Evolutionary conservation across 2,797 vertebrate species (phyloP).

Genomic region (Acanthis flammea): DNA sequence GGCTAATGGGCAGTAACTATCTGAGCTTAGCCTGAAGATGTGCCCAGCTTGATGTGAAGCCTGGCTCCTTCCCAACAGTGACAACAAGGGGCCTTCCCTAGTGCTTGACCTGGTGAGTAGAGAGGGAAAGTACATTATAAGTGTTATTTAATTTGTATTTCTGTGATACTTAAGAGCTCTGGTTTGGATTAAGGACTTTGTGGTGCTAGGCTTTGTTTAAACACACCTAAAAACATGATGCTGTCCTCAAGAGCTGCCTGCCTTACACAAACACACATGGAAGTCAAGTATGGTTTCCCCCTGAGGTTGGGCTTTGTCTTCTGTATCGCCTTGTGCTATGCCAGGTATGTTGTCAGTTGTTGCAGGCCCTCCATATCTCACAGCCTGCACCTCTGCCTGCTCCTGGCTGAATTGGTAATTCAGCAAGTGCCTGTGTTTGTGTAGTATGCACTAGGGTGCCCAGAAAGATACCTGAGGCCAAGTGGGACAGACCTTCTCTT

Average conservation of each 20-base stretch:
- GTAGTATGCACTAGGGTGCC: background rate
- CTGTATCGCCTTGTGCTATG: background rate
- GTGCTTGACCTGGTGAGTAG: background rate
- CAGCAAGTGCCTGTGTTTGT: background rate
- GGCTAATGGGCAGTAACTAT: background rate
- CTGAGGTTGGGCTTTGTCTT: background rate
- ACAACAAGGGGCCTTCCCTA: background rate
- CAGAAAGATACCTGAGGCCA: background rate
- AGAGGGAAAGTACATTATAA: background rate
- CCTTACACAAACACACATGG: background rate
- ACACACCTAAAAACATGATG: background rate
- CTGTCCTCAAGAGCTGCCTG: background rate
- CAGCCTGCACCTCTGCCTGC: background rate
- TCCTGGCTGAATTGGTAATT: background rate
- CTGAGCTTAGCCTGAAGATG: background rate
- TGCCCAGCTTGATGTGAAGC: background rate
- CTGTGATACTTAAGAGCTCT: constrained; percentile 1
- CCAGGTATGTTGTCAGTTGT: background rate
- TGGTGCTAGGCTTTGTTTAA: constrained; percentile 1
- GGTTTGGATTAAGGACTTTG: constrained; percentile 9
- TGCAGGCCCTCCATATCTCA: background rate
- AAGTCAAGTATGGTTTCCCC: background rate
- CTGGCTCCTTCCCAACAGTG: background rate
- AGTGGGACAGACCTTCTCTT: background rate
- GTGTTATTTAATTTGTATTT: constrained; percentile 39